phyloP scores from a whole-genome alignment of 2,888 invertebrate species.

The Xylota sylvarum region DNA sequence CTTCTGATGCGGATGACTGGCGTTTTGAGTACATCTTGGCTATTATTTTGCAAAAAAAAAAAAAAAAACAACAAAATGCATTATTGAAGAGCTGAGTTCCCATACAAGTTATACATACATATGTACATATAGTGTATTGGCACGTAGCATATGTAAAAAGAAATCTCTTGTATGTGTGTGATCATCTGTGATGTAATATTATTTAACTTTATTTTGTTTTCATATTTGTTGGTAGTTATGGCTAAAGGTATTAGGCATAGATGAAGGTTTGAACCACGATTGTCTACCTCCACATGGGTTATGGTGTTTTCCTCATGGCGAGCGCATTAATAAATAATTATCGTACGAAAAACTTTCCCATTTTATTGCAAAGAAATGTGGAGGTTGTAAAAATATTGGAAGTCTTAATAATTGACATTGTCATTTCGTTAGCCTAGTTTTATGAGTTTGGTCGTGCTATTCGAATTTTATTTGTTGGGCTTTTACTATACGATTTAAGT shows the following conservation, averaged over 20 bases:
- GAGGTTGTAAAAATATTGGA: not conserved
- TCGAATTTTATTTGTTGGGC: not conserved
- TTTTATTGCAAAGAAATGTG: not conserved
- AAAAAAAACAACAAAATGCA: constrained; percentile 16
- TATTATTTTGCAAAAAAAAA: constrained; percentile 5
- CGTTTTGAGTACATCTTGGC: constrained; percentile 12
- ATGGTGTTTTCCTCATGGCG: constrained; percentile 14
- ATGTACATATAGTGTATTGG: not conserved
- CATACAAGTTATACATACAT: not conserved
- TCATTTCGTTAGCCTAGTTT: constrained; percentile 1
- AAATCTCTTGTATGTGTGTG: not conserved
- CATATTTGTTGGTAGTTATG: constrained; percentile 18
- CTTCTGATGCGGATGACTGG: constrained; percentile 9
- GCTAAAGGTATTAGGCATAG: constrained; percentile 11
- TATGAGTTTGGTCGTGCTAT: not conserved
- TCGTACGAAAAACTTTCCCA: constrained; percentile 9
- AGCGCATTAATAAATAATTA: constrained; percentile 15
- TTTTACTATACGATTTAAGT: not conserved
- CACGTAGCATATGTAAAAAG: not conserved
- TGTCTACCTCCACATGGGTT: not conserved
- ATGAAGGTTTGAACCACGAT: constrained; percentile 22
- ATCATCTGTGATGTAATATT: constrained; percentile 35
- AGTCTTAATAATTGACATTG: not conserved
- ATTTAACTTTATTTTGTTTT: constrained; percentile 32
- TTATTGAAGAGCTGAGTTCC: constrained; percentile 3